Percentiles rank a stretch among this genome's conserved stretches.
Conservation (phyloP, 2,113 vertebrate genomes). For the Macquaria ambigua region DNA sequence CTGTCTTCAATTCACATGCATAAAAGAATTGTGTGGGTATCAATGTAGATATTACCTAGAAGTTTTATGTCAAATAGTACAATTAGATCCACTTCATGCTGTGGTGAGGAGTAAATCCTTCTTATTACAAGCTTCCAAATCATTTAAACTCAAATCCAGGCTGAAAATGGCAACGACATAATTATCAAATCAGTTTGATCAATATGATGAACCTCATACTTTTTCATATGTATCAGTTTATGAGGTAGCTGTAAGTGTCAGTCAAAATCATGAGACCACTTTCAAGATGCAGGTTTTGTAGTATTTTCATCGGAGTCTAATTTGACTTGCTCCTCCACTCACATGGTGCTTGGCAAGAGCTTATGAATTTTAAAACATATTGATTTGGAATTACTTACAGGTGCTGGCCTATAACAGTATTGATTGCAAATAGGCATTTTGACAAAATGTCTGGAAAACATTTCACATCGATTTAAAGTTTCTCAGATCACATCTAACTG, state of each 20-base stretch:
- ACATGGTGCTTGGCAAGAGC: constrained; percentile 21
- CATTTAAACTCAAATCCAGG: not conserved
- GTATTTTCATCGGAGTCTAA: constrained; percentile 29
- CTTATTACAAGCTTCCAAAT: not conserved
- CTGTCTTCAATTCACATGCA: constrained; percentile 12
- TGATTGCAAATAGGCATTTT: constrained; percentile 56
- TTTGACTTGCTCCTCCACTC: constrained; percentile 36
- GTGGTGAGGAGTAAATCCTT: not conserved
- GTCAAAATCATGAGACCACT: constrained; percentile 15
- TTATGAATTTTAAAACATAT: constrained; percentile 61
- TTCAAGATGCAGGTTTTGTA: not conserved
- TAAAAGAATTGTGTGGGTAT: constrained; percentile 17
- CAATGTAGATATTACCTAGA: constrained; percentile 12
- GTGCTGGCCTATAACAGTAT: constrained; percentile 45
- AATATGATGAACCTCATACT: constrained; percentile 4
- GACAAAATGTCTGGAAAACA: constrained; percentile 61
- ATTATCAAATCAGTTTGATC: constrained; percentile 23
- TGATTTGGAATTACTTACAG: constrained; percentile 67
- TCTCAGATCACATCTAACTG: constrained; percentile 30
- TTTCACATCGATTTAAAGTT: constrained; percentile 63
- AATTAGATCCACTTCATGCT: constrained; percentile 1
- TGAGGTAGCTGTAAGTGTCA: constrained; percentile 5
- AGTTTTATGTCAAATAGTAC: not conserved
- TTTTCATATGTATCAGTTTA: constrained; percentile 2
- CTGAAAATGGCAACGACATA: not conserved